A percentile compares a stretch with the other conserved stretches of the same genome.
Evolutionary conservation across 2,113 vertebrate genomes (phyloP).

Genomic region (Peromyscus polionotus): DNA sequence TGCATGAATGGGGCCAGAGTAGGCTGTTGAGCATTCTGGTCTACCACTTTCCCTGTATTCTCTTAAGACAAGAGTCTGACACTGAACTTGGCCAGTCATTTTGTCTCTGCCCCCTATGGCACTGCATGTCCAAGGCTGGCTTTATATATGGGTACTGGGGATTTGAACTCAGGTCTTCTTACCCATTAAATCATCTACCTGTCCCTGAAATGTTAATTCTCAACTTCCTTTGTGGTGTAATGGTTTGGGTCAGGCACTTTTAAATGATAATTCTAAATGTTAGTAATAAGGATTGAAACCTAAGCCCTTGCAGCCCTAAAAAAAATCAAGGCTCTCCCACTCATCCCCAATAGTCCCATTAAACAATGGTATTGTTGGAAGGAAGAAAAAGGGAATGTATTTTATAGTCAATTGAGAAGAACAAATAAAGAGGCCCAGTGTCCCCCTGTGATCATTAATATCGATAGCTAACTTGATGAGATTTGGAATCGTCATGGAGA

Average conservation of each 20-base stretch:
- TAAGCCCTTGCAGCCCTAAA: neutral
- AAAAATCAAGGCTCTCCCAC: neutral
- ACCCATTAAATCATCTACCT: neutral
- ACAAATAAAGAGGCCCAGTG: neutral
- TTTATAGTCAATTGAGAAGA: neutral
- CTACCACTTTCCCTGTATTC: too few species aligned
- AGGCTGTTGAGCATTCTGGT: neutral
- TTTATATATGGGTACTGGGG: neutral
- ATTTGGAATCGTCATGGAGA: neutral
- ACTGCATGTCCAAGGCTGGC: neutral
- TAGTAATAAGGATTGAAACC: too few species aligned
- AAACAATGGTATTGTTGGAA: neutral
- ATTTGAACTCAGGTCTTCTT: neutral
- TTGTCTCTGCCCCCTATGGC: neutral
- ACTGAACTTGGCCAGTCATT: neutral
- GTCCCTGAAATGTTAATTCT: neutral
- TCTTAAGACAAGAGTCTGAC: neutral
- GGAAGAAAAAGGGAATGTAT: neutral
- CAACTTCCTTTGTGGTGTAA: neutral
- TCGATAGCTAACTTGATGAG: neutral
- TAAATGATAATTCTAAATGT: neutral
- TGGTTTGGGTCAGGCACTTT: neutral
- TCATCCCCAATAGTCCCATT: neutral
- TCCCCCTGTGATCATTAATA: neutral
- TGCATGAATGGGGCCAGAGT: neutral